phyloP scores from a whole-genome alignment of 2,113 vertebrate genomes.

The Pelecanoides urinatrix region DNA sequence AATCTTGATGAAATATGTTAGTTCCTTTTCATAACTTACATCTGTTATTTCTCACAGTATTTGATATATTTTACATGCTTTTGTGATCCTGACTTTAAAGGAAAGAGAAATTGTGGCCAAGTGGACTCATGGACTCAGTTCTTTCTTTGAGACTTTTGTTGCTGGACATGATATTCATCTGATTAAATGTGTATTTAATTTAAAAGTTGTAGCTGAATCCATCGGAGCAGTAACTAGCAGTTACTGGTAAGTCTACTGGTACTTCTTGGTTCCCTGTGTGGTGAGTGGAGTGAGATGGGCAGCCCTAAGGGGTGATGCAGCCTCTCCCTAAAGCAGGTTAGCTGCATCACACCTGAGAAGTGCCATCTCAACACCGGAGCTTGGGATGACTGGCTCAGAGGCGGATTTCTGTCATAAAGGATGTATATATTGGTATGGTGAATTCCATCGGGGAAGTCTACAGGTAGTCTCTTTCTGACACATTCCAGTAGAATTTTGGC shows the following conservation, averaged over 20 bases:
- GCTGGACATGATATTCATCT: background rate
- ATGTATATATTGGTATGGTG: background rate
- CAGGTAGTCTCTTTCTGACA: background rate
- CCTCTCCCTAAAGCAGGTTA: background rate
- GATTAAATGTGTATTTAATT: background rate
- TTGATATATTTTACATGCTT: background rate
- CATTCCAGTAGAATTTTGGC: background rate
- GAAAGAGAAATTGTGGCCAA: background rate
- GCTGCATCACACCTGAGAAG: background rate
- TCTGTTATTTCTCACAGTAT: background rate
- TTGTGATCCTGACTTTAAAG: background rate
- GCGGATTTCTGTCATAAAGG: background rate
- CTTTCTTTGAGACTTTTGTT: background rate
- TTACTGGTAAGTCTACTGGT: background rate
- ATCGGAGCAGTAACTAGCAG: background rate
- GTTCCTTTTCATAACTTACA: slow-evolving; percentile 10
- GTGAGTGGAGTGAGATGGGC: background rate
- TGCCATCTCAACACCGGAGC: rapidly evolving
- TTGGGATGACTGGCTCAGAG: background rate
- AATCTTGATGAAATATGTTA: background rate
- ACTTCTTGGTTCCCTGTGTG: background rate
- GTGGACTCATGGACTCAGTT: background rate
- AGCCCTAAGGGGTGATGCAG: background rate
- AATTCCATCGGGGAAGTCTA: background rate
- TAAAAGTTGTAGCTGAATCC: background rate